Evolutionary conservation across 2,113 vertebrate species (phyloP).

Genomic region (Lepus timidus): DNA sequence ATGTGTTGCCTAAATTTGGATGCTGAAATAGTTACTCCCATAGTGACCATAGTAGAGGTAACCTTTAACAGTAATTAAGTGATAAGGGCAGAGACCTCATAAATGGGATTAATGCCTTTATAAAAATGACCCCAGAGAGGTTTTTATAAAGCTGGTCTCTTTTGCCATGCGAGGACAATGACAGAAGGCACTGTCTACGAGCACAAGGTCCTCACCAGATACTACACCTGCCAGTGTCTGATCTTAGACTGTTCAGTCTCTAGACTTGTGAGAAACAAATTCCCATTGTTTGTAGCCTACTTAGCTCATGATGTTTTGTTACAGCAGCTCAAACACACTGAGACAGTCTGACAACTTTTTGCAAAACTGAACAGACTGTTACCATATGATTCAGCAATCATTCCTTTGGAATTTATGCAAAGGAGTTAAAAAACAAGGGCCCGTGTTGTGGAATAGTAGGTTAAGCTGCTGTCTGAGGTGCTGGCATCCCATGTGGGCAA

Average conservation of each 20-base stretch:
- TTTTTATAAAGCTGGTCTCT: background rate
- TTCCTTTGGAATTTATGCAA: background rate
- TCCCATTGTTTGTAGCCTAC: background rate
- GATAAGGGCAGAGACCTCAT: background rate
- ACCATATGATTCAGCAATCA: background rate
- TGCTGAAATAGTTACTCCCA: background rate
- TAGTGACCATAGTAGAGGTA: background rate
- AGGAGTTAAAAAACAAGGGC: background rate
- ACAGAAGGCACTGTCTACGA: background rate
- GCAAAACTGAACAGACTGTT: background rate
- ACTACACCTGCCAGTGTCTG: background rate
- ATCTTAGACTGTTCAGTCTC: background rate
- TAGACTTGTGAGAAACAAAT: background rate
- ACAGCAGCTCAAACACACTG: too few relatives aligned
- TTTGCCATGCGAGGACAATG: background rate
- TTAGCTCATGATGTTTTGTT: background rate
- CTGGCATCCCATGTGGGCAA: too few relatives aligned
- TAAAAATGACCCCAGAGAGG: background rate
- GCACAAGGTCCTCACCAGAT: background rate
- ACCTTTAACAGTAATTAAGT: background rate
- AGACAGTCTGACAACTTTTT: background rate
- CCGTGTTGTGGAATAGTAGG: too few relatives aligned
- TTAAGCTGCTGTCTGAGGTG: too few relatives aligned
- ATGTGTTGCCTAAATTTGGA: background rate
- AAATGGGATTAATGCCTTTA: background rate